Evolutionary conservation across 2,888 invertebrate genomes (phyloP).

Genomic region (Cheilosia pagana): DNA sequence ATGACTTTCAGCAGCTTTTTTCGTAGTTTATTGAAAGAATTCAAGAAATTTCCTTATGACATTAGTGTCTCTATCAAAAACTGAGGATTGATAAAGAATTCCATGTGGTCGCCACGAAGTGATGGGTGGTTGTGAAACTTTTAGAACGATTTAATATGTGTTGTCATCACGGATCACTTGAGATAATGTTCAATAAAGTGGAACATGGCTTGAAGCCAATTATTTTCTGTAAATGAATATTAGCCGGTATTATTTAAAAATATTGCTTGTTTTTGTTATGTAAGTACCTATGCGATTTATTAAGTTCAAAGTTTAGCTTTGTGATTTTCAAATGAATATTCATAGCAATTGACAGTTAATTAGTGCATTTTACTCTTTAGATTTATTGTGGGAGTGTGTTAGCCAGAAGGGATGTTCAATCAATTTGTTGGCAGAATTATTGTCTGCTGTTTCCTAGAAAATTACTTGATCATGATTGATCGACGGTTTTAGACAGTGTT

Average conservation of each 20-base stretch:
- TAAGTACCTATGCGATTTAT: constrained; percentile 8
- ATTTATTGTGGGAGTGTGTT: neutral
- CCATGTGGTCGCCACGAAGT: constrained; percentile 21
- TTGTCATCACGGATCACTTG: constrained; percentile 35
- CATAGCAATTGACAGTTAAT: constrained; percentile 17
- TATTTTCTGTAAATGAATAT: constrained; percentile 15
- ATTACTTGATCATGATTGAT: neutral
- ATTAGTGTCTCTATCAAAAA: neutral
- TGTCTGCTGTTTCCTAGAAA: neutral
- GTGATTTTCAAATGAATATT: constrained; percentile 24
- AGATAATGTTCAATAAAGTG: constrained; percentile 24
- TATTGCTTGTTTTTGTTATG: neutral
- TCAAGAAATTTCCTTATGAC: constrained; percentile 11
- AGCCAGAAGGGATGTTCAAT: neutral
- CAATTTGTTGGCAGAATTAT: constrained; percentile 1
- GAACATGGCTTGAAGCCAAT: constrained; percentile 27
- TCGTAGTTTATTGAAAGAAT: constrained; percentile 3
- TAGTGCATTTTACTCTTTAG: constrained; percentile 10
- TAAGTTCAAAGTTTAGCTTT: constrained; percentile 55
- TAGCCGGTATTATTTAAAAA: constrained; percentile 11
- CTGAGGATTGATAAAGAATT: constrained; percentile 8
- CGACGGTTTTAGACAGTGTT: too few species aligned
- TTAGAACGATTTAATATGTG: neutral
- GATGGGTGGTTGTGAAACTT: constrained; percentile 36
- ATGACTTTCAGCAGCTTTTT: constrained; percentile 9